phyloP scores from a whole-genome alignment of 2,888 invertebrate genomes.

The Myopa testacea region DNA sequence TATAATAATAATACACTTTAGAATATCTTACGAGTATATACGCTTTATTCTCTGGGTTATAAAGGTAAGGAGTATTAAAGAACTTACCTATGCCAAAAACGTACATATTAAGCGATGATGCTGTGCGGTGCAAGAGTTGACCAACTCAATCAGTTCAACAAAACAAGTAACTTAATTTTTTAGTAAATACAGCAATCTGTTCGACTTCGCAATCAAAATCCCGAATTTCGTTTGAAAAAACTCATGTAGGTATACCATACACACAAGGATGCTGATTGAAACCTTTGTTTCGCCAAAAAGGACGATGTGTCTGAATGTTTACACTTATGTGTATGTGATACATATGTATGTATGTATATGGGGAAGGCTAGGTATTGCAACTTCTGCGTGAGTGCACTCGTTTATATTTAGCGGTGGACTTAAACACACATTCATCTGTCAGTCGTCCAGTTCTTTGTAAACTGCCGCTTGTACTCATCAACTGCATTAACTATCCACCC shows the following conservation, averaged over 20 bases:
- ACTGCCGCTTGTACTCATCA: not conserved
- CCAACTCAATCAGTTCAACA: too few species aligned
- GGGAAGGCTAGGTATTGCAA: slow-evolving; percentile 45
- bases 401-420: slow-evolving; percentile 67
- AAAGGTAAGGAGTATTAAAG: too few species aligned
- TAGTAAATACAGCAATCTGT: slow-evolving; percentile 62
- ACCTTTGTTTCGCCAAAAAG: not conserved
- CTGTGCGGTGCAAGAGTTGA: too few species aligned
- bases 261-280: slow-evolving; percentile 12
- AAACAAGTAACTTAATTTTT: slow-evolving; percentile 45
- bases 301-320: too few species aligned
- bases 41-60: too few species aligned
- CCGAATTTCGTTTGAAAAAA: slow-evolving; percentile 62
- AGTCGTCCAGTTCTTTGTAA: slow-evolving; percentile 15
- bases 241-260: slow-evolving; percentile 29
- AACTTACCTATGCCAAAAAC: too few species aligned
- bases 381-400: slow-evolving; percentile 65
- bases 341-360: slow-evolving; percentile 4
- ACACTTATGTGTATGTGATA: too few species aligned
- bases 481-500: not conserved
- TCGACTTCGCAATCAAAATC: slow-evolving; percentile 64
- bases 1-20: too few species aligned
- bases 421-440: slow-evolving; percentile 56
- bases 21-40: too few species aligned
- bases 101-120: too few species aligned